A percentile compares a stretch with the other conserved stretches of the same genome.
These are phyloP conservation scores for Octodon degus DNA, from an alignment of 2,113 vertebrate species.

Conservation along the genomic window DNA sequence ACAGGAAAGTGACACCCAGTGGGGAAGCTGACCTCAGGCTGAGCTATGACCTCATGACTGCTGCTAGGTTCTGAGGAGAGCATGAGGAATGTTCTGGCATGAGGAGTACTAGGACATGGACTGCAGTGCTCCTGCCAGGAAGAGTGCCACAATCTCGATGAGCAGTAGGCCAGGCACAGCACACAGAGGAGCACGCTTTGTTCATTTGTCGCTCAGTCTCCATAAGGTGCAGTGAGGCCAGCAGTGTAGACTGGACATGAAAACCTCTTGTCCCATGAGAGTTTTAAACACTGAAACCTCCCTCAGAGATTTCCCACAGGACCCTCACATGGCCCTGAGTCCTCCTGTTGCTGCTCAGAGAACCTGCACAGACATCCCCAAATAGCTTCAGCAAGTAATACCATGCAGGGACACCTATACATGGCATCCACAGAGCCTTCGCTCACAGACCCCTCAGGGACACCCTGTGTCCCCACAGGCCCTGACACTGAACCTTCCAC, in stretches of 20 bases:
- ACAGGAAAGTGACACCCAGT: background rate
- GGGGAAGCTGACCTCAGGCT: background rate
- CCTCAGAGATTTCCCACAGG: no score
- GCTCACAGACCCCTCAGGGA: background rate
- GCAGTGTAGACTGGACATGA: background rate
- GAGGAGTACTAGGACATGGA: fast-evolving
- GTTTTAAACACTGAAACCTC: no score
- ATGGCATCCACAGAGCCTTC: no score
- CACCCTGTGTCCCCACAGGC: background rate
- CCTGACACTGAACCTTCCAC: background rate
- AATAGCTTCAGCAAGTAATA: no score
- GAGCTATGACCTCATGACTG: background rate
- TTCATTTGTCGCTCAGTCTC: background rate
- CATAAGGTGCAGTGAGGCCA: background rate
- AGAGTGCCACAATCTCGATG: background rate
- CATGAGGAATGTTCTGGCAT: background rate
- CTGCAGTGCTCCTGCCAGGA: background rate
- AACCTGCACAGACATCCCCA: no score
- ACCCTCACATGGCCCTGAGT: no score
- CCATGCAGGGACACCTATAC: no score
- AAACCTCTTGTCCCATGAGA: background rate
- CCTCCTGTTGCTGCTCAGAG: no score
- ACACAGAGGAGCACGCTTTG: background rate
- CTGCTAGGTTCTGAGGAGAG: background rate
- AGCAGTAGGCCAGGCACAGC: background rate